A percentile compares a stretch with the other conserved stretches of the same genome.
Conservation (phyloP, 2,113 vertebrate genomes). For the Aspiorhynchus laticeps region DNA sequence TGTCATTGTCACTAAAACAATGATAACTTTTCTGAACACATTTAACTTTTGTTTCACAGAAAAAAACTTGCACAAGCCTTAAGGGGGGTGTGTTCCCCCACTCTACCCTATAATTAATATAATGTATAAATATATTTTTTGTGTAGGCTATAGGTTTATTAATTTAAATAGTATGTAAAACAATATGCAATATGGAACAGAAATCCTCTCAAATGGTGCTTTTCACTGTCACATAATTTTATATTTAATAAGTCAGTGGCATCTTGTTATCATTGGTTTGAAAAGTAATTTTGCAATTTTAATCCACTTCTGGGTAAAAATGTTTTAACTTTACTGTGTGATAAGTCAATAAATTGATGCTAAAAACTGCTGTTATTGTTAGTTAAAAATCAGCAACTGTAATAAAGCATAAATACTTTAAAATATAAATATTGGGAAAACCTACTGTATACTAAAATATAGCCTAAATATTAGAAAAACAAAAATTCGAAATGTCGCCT, state of each 20-base stretch:
- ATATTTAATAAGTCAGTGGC: not conserved
- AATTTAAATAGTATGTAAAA: not conserved
- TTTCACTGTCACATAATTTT: not conserved
- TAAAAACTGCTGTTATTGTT: not conserved
- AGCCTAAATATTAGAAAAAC: not conserved
- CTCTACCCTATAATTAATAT: too few relatives aligned
- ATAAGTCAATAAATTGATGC: not conserved
- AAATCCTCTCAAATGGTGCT: not conserved
- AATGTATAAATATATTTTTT: too few relatives aligned
- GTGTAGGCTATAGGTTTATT: not conserved
- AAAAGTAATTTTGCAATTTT: not conserved
- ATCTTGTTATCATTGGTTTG: not conserved
- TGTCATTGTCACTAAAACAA: too few relatives aligned
- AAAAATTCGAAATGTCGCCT: not conserved
- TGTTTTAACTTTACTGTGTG: not conserved
- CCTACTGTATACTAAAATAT: not conserved
- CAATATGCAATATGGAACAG: not conserved
- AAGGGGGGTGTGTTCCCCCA: too few relatives aligned
- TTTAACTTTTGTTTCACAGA: too few relatives aligned
- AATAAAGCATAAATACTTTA: not conserved
- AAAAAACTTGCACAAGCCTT: too few relatives aligned
- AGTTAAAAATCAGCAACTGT: too few relatives aligned
- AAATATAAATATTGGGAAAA: not conserved
- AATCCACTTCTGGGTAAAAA: not conserved
- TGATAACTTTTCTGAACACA: too few relatives aligned